Base-by-base conservation (phyloP, 2,797 vertebrate species). In the Enteromius unitaeniatus region DNA sequence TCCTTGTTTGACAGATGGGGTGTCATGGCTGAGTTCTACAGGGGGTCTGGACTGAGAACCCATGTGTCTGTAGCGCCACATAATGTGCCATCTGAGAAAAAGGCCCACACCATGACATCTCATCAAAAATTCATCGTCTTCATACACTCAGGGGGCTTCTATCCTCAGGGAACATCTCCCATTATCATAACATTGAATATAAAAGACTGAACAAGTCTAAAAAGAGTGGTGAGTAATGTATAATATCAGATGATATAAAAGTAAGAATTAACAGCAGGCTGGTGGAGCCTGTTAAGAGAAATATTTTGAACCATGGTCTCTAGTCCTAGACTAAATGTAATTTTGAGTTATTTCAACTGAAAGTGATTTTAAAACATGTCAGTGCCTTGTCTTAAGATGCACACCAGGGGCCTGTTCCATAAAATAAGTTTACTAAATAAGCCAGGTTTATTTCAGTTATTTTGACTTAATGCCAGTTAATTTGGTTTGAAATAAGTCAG, bases 41-140 rank as follows among this genome's bases (percentile, higher is more conserved):
- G 82, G 82, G 68, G 73, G 73, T 64, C 53, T 79, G 65, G 28
- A 79, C 73, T 47, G 77, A 84, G 28, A 62, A 6, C n/a, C 68
- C 60, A 37, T 11, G 51, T 58, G 47, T 78, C 76, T 79, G 68
- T 78, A 23, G 40, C 17, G n/a, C 72, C 49, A 49, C n/a, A 83
- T 69, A 42, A 51, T 79, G 78, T 81, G 83, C 87, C 89, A 91
- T 87, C 88, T 90, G 87, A 88, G 7, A 86, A 87, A 86, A 81
- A 53, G 14, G 23, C 34, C 15, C 23, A 79, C 65, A 87, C 77
- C 62, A 28, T 45, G 67, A 47, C 42, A 34, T 64, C 72, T 85
- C 85, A 92, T 91, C 76, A 88, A 91, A 91, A 81, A 92, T 92
- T 87, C 81, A 92, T 51, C 37, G 68, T 65, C 31, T 53, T 55